Conservation (phyloP, 1,140 invertebrate genomes). For the Papilio dardanus region DNA sequence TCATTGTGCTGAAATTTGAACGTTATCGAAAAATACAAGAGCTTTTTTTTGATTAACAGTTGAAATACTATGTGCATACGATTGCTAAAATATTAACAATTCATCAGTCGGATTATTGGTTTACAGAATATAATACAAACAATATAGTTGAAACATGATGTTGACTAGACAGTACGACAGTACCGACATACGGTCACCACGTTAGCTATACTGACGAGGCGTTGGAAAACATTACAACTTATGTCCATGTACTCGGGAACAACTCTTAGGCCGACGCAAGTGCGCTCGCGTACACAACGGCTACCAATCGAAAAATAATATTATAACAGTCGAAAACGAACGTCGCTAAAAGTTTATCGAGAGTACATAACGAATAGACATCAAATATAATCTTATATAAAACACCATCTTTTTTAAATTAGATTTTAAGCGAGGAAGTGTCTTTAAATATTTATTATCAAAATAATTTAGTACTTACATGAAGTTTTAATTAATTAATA, state of each 20-base stretch:
- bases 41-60: conserved; percentile 12
- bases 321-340: conserved; percentile 3
- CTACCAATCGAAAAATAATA: not conserved
- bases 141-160: conserved; percentile 73
- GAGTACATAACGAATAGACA: conserved; percentile 50
- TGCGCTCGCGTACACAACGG: not conserved
- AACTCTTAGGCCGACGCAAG: conserved; percentile 14
- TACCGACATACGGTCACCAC: conserved; percentile 69
- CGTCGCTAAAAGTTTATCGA: conserved; percentile 59
- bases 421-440: conserved; percentile 72
- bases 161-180: conserved; percentile 81
- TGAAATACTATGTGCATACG: conserved; percentile 29
- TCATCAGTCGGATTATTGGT: conserved; percentile 69
- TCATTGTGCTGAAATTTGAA: conserved; percentile 34
- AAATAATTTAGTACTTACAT: conserved; percentile 81
- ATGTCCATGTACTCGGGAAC: conserved; percentile 29
- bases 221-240: conserved; percentile 49
- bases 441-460: conserved; percentile 76
- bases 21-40: conserved; percentile 31
- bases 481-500: conserved; percentile 59
- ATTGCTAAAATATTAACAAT: conserved; percentile 44
- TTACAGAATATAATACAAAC: conserved; percentile 74
- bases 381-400: conserved; percentile 55
- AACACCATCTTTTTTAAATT: conserved; percentile 63
- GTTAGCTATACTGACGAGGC: conserved; percentile 58